Evolutionary conservation across 2,113 vertebrate genomes (phyloP), one percentile per base, ranked within the genome.

Genomic region (Pipra filicauda): DNA sequence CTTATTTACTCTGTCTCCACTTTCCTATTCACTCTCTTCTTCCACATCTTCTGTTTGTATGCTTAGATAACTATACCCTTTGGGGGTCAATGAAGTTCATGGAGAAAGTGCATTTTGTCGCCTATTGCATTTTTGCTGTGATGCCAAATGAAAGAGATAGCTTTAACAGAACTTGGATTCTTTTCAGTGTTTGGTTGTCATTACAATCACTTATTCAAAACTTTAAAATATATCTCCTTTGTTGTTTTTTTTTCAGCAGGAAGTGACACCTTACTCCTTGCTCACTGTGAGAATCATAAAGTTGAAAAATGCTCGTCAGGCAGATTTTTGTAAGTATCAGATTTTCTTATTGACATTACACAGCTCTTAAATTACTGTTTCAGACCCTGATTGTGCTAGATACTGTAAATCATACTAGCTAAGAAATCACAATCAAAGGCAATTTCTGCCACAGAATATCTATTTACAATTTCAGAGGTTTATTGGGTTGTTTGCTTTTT

Each of bases 251-350:
- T 97, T 85, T 74, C 57, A 82, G n/a, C 91, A 97, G 95, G 75
- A 74, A 71, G 93, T 61, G 4, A 91, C 95, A 49, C 96, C 89
- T 77, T 98, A 97, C 70, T 97, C 91, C 37, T 49, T 76, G 75
- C 97, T 98, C 48, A 97, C 97, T 13, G 97, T 98, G 89, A 97
- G 78, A 89, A 89, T 98, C 78, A 96, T 98, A 95, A 97, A 95
- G 86, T 94, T 98, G 11, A 95, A 86, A 67, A 97, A 97, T 72
- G 95, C 98, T 89, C 95, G 31, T 80, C 85, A 67, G 83, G 75
- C 95, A 86, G 98, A 98, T 75, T n/a, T 97, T 55, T 94, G 98
- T 98, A 95, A 98, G 98, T 97, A 96, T 26, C 39, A 15, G 30
- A 62, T 77, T 67, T 91, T 73, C 57, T 85, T 48, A 64, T 31